These are phyloP conservation scores for Darevskia mixta DNA, from an alignment of 2,797 vertebrate species.

Conservation along the genomic window DNA sequence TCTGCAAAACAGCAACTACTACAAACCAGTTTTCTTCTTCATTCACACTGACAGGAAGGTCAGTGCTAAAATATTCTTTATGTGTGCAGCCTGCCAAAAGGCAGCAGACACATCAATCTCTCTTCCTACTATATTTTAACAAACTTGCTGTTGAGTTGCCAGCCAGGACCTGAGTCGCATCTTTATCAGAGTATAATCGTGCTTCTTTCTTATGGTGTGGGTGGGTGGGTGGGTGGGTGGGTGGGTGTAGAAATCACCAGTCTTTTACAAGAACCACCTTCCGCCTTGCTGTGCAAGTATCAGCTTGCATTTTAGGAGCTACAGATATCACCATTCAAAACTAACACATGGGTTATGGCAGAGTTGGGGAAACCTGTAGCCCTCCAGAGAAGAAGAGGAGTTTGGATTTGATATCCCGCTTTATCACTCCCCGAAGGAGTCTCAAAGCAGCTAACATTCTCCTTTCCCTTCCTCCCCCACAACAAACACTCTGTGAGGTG, in stretches of 20 bases:
- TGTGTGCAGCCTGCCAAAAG: neutral
- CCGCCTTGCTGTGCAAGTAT: neutral
- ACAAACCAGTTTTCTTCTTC: neutral
- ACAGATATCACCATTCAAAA: neutral
- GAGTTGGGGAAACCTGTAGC: too few species aligned
- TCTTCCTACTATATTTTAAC: neutral
- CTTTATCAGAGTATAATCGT: neutral
- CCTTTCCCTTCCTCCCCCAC: too few species aligned
- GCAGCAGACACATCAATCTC: neutral
- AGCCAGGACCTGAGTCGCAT: neutral
- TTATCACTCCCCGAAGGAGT: too few species aligned
- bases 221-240: too few species aligned
- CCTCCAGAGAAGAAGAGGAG: too few species aligned
- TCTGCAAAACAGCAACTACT: neutral
- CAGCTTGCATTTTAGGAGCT: neutral
- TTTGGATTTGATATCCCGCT: too few species aligned
- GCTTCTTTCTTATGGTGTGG: neutral
- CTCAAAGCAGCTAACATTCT: too few species aligned
- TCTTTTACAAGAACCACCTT: neutral
- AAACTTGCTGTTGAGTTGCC: neutral
- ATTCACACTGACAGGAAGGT: neutral
- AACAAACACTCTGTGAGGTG: too few species aligned
- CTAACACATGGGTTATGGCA: neutral
- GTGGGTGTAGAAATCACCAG: neutral
- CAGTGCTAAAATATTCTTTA: constrained; percentile 10